Base-by-base conservation (phyloP, 2,888 invertebrate genomes). In the Hypomecis punctinalis region DNA sequence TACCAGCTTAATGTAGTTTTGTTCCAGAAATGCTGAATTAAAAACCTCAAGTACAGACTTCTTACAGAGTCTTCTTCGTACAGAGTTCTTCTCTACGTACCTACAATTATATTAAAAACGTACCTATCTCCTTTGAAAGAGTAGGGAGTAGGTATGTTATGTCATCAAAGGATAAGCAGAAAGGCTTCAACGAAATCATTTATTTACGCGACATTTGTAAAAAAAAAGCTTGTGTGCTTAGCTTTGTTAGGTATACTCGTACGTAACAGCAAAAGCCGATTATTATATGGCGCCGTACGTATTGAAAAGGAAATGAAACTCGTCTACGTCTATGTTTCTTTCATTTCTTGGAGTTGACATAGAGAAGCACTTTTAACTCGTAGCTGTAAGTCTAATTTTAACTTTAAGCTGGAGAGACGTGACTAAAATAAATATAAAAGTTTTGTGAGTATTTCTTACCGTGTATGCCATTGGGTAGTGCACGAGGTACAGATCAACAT, bases 401-500 rank as follows among this genome's bases (percentile, higher is more conserved):
- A 57, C 55, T 64, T 63, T 47, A 36, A 55, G 55, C 35, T 63
- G 10, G 42, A 40, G 11, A 58, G 36, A 63, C 43, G 58, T 64
- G 60, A 11, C 48, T 48, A 49, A 35, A 59, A 48, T 63, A 57
- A 49, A 56, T 45, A 62, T 9, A 40, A 51, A 59, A 47, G 23
- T 57, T 56, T 11, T 36, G 23, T 0, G 23, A 36, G 53, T 62
- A 54, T 10, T 64, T 72, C 78, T 82, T 72, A 90, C 90, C 78
- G 85, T 88, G 79, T 95, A 97, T 0, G 94, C 96, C 78, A 96
- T 94, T 5, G 97, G 97, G 94, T 96, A 95, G 81, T 98, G 97
- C 79, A 97, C 95, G 56, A 97, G 91, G 83, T 96, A 97, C 7
- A 97, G 89, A 84, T 98, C 97, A 33, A 97, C 88, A 77, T 97